Percentiles rank a stretch among this genome's conserved stretches.
These are phyloP conservation scores for Aphidius gifuensis DNA, from an alignment of 1,140 invertebrate genomes.

Conservation along the genomic window DNA sequence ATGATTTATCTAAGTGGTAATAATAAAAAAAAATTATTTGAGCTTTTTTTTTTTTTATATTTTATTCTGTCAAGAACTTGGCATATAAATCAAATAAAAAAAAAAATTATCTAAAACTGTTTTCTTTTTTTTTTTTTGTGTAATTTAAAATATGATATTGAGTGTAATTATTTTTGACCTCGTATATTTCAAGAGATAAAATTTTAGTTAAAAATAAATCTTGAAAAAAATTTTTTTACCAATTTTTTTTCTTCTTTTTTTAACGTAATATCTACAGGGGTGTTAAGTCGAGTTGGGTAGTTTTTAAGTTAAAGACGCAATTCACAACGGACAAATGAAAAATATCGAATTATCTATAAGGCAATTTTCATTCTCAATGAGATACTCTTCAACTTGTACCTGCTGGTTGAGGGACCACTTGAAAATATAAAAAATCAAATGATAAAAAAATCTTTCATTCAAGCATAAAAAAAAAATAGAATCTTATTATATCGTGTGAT, in stretches of 20 bases:
- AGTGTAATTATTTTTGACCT: constrained; percentile 2
- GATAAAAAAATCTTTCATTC: not conserved
- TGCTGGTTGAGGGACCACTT: not conserved
- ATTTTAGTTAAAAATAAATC: not conserved
- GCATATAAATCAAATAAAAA: not conserved
- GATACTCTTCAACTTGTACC: not conserved
- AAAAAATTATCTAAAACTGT: not conserved
- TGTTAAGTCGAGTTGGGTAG: not conserved
- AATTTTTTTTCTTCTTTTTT: not conserved
- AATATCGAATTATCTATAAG: constrained; percentile 12
- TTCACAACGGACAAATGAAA: constrained; percentile 6
- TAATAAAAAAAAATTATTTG: not conserved
- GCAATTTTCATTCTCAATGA: constrained; percentile 7
- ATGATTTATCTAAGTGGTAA: constrained; percentile 50
- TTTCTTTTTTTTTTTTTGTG: not conserved
- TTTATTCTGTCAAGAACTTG: too few species aligned
- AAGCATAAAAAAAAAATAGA: too few species aligned
- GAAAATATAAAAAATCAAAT: constrained; percentile 2
- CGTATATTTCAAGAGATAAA: constrained; percentile 2
- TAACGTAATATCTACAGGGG: not conserved
- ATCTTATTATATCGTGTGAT: too few species aligned
- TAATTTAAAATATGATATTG: not conserved
- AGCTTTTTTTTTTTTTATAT: not conserved
- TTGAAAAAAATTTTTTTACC: not conserved
- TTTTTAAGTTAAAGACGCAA: constrained; percentile 14